These are phyloP conservation scores for Seriola rivoliana DNA, from an alignment of 2,113 vertebrate species.

Conservation along the genomic window DNA sequence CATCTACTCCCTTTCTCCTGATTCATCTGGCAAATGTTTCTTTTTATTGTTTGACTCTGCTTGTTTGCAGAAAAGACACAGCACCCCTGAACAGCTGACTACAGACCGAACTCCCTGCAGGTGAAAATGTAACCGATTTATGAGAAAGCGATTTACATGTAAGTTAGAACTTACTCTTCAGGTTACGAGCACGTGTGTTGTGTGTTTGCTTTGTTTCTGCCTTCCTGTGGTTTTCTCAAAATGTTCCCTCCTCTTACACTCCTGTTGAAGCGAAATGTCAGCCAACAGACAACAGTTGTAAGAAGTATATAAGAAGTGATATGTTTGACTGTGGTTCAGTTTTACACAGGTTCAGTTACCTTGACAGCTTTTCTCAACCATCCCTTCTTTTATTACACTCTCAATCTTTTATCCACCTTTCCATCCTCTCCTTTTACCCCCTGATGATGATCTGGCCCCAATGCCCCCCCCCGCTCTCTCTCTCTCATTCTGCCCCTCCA, in stretches of 20 bases:
- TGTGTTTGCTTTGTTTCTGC: not conserved
- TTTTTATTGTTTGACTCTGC: not conserved
- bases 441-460: slow-evolving; percentile 48
- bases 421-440: slow-evolving; percentile 52
- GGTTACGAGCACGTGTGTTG: not conserved
- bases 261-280: not conserved
- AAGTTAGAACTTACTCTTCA: not conserved
- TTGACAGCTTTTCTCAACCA: slow-evolving; percentile 19
- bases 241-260: not conserved
- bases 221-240: not conserved
- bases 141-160: too few species aligned
- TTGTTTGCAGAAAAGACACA: not conserved
- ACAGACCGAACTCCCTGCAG: too few species aligned
- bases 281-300: not conserved
- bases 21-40: not conserved
- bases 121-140: too few species aligned
- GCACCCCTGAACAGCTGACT: not conserved
- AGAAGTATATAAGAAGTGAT: not conserved
- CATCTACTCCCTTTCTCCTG: not conserved
- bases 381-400: slow-evolving; percentile 39
- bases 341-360: not conserved
- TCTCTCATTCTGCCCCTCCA: not conserved
- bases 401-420: slow-evolving; percentile 43
- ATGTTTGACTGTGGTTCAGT: not conserved
- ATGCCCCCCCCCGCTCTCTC: not conserved